A percentile compares a stretch with the other conserved stretches of the same genome.
Evolutionary conservation across 1,140 invertebrate genomes (phyloP).

Genomic region (Alviniconcha marisindica): DNA sequence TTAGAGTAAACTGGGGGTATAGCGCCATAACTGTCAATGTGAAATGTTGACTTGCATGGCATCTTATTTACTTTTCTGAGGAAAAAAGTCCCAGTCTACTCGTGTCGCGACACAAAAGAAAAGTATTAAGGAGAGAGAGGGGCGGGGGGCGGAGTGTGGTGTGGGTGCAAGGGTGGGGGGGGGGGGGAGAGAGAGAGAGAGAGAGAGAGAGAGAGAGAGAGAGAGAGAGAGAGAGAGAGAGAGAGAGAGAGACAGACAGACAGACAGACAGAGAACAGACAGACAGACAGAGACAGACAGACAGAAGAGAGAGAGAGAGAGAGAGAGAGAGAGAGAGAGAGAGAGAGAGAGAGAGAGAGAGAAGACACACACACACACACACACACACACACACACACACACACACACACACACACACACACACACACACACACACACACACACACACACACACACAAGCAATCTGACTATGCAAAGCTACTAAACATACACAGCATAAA

Average conservation of each 20-base stretch:
- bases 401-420: not conserved
- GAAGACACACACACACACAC: not conserved
- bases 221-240: not conserved
- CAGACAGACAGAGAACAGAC: not conserved
- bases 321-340: too few species aligned
- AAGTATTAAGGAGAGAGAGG: not conserved
- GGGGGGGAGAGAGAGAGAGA: not conserved
- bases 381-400: not conserved
- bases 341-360: too few species aligned
- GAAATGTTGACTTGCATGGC: not conserved
- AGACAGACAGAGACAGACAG: slow-evolving; percentile 5
- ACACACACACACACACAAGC: too few species aligned
- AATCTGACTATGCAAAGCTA: too few species aligned
- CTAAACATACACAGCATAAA: too few species aligned
- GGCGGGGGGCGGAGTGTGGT: too few species aligned
- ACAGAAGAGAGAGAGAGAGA: slow-evolving; percentile 6
- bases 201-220: not conserved
- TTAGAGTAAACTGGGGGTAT: too few species aligned
- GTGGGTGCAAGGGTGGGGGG: not conserved
- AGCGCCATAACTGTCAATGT: too few species aligned
- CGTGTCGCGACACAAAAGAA: too few species aligned
- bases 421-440: not conserved
- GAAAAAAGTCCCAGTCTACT: not conserved
- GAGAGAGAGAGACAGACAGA: not conserved
- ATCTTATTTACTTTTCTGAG: not conserved